phyloP scores from a whole-genome alignment of 2,797 vertebrate species.

The Pelochelys cantorii region DNA sequence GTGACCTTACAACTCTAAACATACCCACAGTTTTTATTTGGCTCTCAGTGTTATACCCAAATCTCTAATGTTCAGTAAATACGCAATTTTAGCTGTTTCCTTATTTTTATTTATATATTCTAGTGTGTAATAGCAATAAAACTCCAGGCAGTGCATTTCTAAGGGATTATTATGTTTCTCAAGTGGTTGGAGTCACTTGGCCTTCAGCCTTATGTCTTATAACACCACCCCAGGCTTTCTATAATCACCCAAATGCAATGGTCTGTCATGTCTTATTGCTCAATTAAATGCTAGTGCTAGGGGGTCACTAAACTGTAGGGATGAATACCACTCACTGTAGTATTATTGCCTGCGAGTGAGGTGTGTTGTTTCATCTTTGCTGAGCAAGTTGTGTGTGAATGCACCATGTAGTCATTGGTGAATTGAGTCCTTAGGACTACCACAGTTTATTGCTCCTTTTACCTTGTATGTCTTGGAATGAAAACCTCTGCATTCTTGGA shows the following conservation, averaged over 20 bases:
- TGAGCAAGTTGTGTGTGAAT: background rate
- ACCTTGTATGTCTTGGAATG: background rate
- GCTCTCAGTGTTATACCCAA: background rate
- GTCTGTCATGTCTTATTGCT: background rate
- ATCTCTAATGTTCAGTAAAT: background rate
- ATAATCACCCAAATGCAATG: background rate
- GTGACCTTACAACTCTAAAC: background rate
- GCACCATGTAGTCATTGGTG: fast-evolving
- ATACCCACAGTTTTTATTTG: background rate
- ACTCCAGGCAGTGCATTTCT: background rate
- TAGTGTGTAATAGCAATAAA: background rate
- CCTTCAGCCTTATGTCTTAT: background rate
- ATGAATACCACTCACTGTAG: background rate
- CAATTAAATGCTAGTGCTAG: background rate
- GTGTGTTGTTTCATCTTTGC: constrained; percentile 6
- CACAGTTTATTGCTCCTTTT: background rate
- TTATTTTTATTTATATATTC: background rate
- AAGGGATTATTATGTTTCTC: background rate
- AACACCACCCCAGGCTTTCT: background rate
- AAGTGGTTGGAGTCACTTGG: background rate
- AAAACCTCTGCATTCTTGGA: constrained; percentile 40
- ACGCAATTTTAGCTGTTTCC: background rate
- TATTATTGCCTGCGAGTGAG: background rate
- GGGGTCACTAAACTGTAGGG: background rate
- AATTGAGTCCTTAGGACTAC: background rate